Evolutionary conservation across 2,113 vertebrate species (phyloP).

Genomic region (Brachionichthys hirsutus): DNA sequence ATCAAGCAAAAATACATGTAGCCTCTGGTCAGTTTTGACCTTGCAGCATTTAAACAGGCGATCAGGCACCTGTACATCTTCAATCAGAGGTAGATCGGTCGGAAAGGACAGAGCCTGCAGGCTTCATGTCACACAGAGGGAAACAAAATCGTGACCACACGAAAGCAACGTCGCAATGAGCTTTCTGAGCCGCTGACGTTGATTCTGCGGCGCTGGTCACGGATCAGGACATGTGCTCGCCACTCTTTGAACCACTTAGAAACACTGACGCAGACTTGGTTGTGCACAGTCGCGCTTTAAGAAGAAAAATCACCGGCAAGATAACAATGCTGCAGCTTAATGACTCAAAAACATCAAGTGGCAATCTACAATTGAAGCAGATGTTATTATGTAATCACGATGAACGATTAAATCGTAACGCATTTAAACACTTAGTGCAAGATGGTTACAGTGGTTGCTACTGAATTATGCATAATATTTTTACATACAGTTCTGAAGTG

Average conservation of each 20-base stretch:
- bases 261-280: conserved; percentile 12
- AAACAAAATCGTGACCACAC: conserved; percentile 9
- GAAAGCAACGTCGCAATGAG: conserved; percentile 18
- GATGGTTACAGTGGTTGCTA: too few relatives aligned
- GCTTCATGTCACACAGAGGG: neutral
- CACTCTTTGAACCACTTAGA: conserved; percentile 13
- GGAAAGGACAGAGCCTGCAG: neutral
- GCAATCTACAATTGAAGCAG: too few relatives aligned
- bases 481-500: too few relatives aligned
- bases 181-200: conserved; percentile 41
- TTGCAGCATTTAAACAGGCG: neutral
- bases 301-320: too few relatives aligned
- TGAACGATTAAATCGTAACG: too few relatives aligned
- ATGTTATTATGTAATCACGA: too few relatives aligned
- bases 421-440: too few relatives aligned
- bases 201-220: conserved; percentile 44
- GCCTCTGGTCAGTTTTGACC: too few relatives aligned
- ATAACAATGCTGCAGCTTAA: neutral
- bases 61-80: neutral
- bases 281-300: neutral
- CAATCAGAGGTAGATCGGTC: neutral
- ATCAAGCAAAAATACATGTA: too few relatives aligned
- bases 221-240: conserved; percentile 43
- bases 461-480: too few relatives aligned
- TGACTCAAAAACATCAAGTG: too few relatives aligned